These are phyloP conservation scores for Campylomormyrus tamandua DNA, from an alignment of 2,113 vertebrate species.

Conservation along the genomic window DNA sequence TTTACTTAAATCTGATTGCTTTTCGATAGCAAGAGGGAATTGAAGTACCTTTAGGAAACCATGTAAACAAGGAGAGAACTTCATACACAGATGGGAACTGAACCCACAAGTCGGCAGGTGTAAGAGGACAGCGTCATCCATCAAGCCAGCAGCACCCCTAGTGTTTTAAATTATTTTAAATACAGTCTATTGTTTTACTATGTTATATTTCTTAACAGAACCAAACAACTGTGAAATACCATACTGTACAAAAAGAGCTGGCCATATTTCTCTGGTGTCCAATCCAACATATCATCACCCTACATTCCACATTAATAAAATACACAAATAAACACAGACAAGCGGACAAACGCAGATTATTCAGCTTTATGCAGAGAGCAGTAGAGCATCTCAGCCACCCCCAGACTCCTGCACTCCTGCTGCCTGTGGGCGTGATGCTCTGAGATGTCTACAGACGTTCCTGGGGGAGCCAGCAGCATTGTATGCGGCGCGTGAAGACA, in stretches of 20 bases:
- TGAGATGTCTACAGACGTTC: not conserved
- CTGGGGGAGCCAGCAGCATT: not conserved
- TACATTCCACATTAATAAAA: conserved; percentile 1
- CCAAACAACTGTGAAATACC: not conserved
- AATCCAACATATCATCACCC: not conserved
- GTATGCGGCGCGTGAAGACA: not conserved
- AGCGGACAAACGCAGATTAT: not conserved
- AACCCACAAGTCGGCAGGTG: not conserved
- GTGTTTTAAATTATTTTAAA: not conserved
- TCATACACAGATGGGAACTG: not conserved
- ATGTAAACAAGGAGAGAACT: not conserved
- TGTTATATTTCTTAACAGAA: not conserved
- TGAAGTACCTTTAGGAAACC: not conserved
- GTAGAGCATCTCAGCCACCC: not conserved
- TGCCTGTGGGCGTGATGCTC: not conserved
- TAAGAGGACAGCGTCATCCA: not conserved
- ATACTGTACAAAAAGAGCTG: not conserved
- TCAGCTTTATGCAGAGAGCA: not conserved
- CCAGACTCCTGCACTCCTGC: not conserved
- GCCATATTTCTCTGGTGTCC: not conserved
- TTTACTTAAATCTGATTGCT: not conserved
- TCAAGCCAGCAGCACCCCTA: not conserved
- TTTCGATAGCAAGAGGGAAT: not conserved
- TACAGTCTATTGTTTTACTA: not conserved
- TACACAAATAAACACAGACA: not conserved